Evolutionary conservation across 2,113 vertebrate species (phyloP), one percentile per base, ranked within the genome.

Genomic region (Melanerpes formicivorus): DNA sequence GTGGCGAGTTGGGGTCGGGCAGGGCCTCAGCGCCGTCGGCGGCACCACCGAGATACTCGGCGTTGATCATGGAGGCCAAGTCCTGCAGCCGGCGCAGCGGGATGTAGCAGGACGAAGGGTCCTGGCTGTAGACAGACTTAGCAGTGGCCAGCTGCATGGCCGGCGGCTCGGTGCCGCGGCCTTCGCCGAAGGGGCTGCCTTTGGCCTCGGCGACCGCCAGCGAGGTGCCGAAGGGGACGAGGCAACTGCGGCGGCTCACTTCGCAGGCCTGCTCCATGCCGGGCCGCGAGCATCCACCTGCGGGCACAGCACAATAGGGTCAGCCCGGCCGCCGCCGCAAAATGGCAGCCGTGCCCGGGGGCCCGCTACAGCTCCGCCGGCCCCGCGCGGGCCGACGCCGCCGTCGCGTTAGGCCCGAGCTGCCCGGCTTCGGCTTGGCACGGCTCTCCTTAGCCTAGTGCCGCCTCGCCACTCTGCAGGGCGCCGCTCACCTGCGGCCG

Each of bases 61-160:
- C 97, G 98, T 98, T 98, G 95, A 99, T 98, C 98, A 98, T 98
- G 96, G 97, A 98, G 96, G 98, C 98, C 95, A 99, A 96, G 96
- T 99, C 98, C 96, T 98, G 98, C 93, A 99, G 97, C 95, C 96
- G 98, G 93, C 98, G 98, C 77, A 99, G 96, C 32, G 98, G 98
- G 96, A 98, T 98, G 96, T 98, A 98, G 93, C 98, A 96, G 78
- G 98, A 97, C 76, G 98, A 94, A 27, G 98, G 97, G 85, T 98
- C 97, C 90, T 97, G 98, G 84, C 98, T 97, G 92, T 97, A 95
- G 84, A 97, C 98, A 60, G 97, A 96, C 84, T 97, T 98, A 80
- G 97, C 87, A 78, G 97, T 92, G 88, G 98, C 97, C 95, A 98
- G 96, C 78, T 98, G 97, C 95, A 90, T 96, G 91, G 97, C 95